Evolutionary conservation across 1,140 invertebrate species (phyloP).

Genomic region (Lucilia cuprina): DNA sequence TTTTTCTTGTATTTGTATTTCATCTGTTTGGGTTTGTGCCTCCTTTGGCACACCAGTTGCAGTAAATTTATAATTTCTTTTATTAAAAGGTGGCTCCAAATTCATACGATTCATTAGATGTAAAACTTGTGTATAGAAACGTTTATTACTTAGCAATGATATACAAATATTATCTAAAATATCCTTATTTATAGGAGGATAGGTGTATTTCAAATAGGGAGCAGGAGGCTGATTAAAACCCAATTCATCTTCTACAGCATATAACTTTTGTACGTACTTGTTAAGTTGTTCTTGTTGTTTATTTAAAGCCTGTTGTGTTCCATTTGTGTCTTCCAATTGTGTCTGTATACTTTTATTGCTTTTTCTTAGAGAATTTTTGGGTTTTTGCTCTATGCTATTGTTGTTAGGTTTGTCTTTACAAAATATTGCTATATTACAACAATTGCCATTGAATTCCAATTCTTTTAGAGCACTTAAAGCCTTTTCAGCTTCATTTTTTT

Average conservation of each 20-base stretch:
- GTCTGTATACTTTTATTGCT: neutral
- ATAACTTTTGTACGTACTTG: constrained; percentile 73
- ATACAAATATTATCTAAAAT: constrained; percentile 82
- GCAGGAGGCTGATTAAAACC: constrained; percentile 77
- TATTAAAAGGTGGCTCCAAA: constrained; percentile 80
- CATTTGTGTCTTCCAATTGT: neutral
- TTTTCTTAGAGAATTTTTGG: neutral
- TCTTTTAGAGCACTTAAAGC: constrained; percentile 37
- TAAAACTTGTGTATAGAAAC: constrained; percentile 86
- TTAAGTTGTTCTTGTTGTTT: constrained; percentile 64
- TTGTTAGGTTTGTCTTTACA: constrained; percentile 10
- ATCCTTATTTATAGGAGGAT: constrained; percentile 75
- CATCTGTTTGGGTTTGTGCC: constrained; percentile 34
- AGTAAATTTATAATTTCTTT: neutral
- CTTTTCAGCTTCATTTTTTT: constrained; percentile 39
- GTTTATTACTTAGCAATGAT: constrained; percentile 75
- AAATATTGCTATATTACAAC: neutral
- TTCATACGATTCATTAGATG: constrained; percentile 98
- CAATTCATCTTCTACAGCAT: constrained; percentile 72
- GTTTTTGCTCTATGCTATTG: neutral
- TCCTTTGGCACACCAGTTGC: neutral
- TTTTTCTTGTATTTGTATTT: neutral
- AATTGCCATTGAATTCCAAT: neutral
- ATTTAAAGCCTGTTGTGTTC: neutral
- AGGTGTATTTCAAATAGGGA: constrained; percentile 75